Percentiles rank a stretch among this genome's conserved stretches.
Conservation (phyloP, 2,113 vertebrate genomes). For the Colinus virginianus region DNA sequence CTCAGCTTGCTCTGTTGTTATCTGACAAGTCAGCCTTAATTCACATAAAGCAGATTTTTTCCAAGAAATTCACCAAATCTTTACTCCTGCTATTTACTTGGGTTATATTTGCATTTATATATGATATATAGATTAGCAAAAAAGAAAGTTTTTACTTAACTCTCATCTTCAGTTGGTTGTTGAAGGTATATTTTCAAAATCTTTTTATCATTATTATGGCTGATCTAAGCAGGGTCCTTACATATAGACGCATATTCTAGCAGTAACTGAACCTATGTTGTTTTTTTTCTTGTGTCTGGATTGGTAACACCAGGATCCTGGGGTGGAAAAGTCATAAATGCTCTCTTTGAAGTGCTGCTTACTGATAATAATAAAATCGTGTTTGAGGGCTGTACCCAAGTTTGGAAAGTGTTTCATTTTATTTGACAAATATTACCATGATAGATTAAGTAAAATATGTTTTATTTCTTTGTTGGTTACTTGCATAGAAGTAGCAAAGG, state of each 20-base stretch:
- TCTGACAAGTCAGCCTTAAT: neutral
- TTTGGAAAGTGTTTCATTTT: neutral
- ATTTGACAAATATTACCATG: neutral
- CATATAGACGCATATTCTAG: neutral
- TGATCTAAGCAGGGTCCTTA: neutral
- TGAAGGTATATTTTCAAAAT: neutral
- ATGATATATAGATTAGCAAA: neutral
- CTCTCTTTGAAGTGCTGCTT: neutral
- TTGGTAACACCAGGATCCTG: neutral
- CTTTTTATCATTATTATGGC: neutral
- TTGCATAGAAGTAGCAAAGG: neutral
- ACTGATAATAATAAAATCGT: neutral
- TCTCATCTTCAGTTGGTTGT: neutral
- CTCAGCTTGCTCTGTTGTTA: neutral
- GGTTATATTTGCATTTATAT: neutral
- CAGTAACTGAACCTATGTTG: neutral
- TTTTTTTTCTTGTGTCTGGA: neutral
- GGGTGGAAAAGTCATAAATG: neutral
- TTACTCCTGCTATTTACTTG: neutral
- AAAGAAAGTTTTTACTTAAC: neutral
- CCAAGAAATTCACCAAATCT: neutral
- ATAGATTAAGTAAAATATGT: neutral
- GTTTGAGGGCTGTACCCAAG: neutral
- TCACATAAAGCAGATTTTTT: neutral
- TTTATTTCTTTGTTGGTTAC: neutral